These are phyloP conservation scores for Drosophila kohkoa DNA, from an alignment of 1,140 invertebrate species.

Conservation along the genomic window DNA sequence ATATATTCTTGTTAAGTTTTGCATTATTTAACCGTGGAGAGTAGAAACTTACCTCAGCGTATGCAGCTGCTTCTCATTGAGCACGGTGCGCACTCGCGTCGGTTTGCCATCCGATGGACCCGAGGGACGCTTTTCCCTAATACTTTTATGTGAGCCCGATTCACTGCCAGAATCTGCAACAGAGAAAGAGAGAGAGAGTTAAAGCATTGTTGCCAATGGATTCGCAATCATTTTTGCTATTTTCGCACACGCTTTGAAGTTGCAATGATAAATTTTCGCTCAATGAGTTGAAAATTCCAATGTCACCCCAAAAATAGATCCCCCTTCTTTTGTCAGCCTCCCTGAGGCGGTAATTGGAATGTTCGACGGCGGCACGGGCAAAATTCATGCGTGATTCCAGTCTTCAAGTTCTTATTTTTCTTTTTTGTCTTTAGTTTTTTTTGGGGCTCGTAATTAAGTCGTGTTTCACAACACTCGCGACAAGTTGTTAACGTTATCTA, in stretches of 20 bases:
- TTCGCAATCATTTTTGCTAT: constrained; percentile 46
- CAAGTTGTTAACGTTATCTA: constrained; percentile 73
- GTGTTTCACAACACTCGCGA: constrained; percentile 77
- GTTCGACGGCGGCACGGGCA: constrained; percentile 10
- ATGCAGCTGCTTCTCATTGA: constrained; percentile 99
- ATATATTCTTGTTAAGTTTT: no score
- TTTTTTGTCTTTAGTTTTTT: not conserved
- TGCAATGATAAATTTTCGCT: constrained; percentile 46
- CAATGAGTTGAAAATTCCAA: constrained; percentile 29
- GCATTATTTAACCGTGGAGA: not conserved
- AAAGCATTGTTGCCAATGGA: not conserved
- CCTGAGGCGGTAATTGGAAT: constrained; percentile 29
- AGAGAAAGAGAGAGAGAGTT: not conserved
- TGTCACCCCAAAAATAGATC: constrained; percentile 46
- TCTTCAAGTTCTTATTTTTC: constrained; percentile 4
- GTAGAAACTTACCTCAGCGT: constrained; percentile 90
- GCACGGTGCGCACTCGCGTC: constrained; percentile 97
- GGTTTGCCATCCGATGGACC: constrained; percentile 95
- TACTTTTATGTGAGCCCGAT: constrained; percentile 92
- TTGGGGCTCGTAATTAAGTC: constrained; percentile 76
- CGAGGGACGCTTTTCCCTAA: constrained; percentile 87
- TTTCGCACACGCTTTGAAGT: constrained; percentile 65
- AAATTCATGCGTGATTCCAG: not conserved
- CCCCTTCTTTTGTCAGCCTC: not conserved
- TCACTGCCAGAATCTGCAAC: constrained; percentile 93